phyloP scores from a whole-genome alignment of 2,888 invertebrate genomes.

The Drosophila stalkeri region DNA sequence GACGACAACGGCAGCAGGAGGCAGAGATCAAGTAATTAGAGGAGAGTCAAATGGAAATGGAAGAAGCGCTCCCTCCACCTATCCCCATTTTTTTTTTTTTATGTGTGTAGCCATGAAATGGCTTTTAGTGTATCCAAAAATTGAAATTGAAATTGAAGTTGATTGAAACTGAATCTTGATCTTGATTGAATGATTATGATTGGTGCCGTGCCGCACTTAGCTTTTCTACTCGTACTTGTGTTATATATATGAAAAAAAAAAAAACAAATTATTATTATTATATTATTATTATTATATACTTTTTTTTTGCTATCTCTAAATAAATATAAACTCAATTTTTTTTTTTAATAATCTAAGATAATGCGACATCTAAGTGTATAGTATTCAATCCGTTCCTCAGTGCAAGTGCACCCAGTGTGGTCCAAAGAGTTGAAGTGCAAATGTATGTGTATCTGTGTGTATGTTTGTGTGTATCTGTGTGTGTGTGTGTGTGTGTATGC shows the following conservation, averaged over 20 bases:
- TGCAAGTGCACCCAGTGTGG: conserved; percentile 50
- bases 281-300: conserved; percentile 11
- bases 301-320: conserved; percentile 27
- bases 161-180: conserved; percentile 16
- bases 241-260: conserved; percentile 49
- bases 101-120: conserved; percentile 35
- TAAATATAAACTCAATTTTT: conserved; percentile 17
- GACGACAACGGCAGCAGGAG: neutral
- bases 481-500: conserved; percentile 2
- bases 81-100: neutral
- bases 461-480: neutral
- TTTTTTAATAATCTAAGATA: conserved; percentile 38
- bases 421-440: conserved; percentile 1
- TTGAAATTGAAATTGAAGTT: neutral
- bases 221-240: conserved; percentile 80
- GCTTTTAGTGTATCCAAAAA: conserved; percentile 2
- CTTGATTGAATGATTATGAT: conserved; percentile 5
- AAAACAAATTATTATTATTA: neutral
- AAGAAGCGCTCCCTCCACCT: neutral
- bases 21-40: neutral
- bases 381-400: conserved; percentile 79
- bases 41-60: neutral
- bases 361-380: conserved; percentile 70
- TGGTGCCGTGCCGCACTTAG: conserved; percentile 50
- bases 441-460: conserved; percentile 14